Base-by-base conservation (phyloP, 2,888 invertebrate genomes). In the Sminthurinus aureus region DNA sequence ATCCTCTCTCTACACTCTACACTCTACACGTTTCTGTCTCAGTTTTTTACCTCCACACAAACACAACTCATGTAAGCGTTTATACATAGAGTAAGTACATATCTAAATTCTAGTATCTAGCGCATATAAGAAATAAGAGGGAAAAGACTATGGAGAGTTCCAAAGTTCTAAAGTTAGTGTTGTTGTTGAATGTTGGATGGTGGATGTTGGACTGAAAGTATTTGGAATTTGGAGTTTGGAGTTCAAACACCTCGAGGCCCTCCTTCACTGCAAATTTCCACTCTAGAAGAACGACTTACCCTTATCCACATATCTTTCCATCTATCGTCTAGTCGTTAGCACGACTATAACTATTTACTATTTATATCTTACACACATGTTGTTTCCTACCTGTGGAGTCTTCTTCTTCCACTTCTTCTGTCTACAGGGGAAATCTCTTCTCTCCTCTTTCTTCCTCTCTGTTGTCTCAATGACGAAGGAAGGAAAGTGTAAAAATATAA, bases 161-260 rank as follows among this genome's bases (percentile, higher is more conserved):
- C 18, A 75, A 26, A 26, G 38, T 38, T n/a, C 75, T 50, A 75
- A 26, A 26, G 38, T 38, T 38, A 38, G 38, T 38, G 38, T 38
- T 38, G 38, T 38, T 38, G 38, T 38, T 38, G 38, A 38, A 38
- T 38, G 38, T 38, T 38, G 38, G 38, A 38, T 38, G 38, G 1
- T 38, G 38, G 38, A 38, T 4, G 38, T 15, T 13, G 12, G 15
- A 13, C 13, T 69, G 20, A 69, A 22, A 24, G 71, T 71, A 71
- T 22, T 24, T 22, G 71, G 76, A 22, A 76, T 69, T 66, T 67
- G 75, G 77, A n/a, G 24, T 24, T 50, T 58, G 73, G 79, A 83
- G 83, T 83, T 83, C 83, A 83, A 79, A 74, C 79, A 83, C 83
- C 83, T 83, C 73, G 24, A 20, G 76, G 76, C 76, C 76, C 76